Conservation (phyloP, 2,888 invertebrate genomes). For the Phengaris alcon region DNA sequence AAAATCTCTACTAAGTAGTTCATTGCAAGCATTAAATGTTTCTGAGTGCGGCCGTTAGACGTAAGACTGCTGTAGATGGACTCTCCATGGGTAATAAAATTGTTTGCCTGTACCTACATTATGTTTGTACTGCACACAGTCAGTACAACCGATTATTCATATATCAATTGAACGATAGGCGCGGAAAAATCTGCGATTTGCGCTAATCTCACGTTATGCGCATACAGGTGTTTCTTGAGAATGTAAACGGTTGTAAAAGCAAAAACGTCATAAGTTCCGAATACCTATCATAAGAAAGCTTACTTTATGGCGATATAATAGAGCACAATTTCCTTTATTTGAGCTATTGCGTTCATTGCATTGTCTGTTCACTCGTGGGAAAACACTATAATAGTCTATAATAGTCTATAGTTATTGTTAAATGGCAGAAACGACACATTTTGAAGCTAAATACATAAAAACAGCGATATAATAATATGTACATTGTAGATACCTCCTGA, state of each 20-base stretch:
- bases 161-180: background rate
- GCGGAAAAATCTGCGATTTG: background rate
- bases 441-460: background rate
- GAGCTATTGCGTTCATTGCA: background rate
- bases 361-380: conserved; percentile 14
- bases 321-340: background rate
- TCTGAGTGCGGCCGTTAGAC: no score
- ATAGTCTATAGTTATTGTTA: background rate
- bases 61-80: no score
- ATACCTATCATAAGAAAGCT: background rate
- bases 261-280: conserved; percentile 1
- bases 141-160: no score
- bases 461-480: background rate
- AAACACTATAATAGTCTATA: background rate
- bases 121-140: no score
- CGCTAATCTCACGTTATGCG: conserved; percentile 1
- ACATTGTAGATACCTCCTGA: no score
- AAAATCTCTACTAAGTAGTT: no score
- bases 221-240: conserved; percentile 25
- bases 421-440: background rate
- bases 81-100: no score
- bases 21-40: no score
- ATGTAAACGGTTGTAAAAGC: background rate
- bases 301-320: background rate
- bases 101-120: no score